phyloP scores from a whole-genome alignment of 2,113 vertebrate species.

The Micronisus gabar region DNA sequence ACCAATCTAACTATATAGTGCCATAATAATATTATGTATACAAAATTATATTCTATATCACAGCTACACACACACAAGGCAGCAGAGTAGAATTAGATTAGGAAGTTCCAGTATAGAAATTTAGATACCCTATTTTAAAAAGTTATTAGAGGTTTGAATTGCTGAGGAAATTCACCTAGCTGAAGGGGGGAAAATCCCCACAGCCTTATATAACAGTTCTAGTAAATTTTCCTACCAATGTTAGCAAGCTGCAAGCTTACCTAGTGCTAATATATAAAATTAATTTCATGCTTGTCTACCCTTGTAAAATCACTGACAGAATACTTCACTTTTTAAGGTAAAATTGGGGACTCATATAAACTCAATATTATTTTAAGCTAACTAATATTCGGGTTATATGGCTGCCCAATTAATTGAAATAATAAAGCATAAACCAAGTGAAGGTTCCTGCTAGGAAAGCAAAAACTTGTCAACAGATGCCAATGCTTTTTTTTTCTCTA shows the following conservation, averaged over 20 bases:
- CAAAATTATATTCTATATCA: background rate
- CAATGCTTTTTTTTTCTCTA: background rate
- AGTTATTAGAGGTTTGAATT: slow-evolving; percentile 30
- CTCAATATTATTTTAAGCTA: slow-evolving; percentile 6
- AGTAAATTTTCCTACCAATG: slow-evolving; percentile 24
- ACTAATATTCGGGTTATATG: background rate
- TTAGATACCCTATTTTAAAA: slow-evolving; percentile 19
- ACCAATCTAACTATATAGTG: background rate
- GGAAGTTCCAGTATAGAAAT: slow-evolving; percentile 21
- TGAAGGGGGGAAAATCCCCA: slow-evolving; percentile 1
- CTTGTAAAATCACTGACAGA: slow-evolving; percentile 50
- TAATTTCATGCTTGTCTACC: slow-evolving; percentile 66
- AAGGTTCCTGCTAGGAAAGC: background rate
- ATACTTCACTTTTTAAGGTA: slow-evolving; percentile 17
- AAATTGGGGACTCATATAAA: background rate
- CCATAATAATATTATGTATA: background rate
- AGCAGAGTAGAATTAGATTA: slow-evolving; percentile 9
- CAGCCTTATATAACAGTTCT: slow-evolving; percentile 13
- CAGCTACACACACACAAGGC: background rate
- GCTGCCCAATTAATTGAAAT: background rate
- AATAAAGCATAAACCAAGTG: background rate
- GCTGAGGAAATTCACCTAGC: slow-evolving; percentile 29
- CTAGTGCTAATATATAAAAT: slow-evolving; percentile 49
- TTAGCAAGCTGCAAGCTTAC: slow-evolving; percentile 47
- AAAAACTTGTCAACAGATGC: background rate